These are phyloP conservation scores for Pelochelys cantorii DNA, from an alignment of 2,797 vertebrate species.

Conservation along the genomic window DNA sequence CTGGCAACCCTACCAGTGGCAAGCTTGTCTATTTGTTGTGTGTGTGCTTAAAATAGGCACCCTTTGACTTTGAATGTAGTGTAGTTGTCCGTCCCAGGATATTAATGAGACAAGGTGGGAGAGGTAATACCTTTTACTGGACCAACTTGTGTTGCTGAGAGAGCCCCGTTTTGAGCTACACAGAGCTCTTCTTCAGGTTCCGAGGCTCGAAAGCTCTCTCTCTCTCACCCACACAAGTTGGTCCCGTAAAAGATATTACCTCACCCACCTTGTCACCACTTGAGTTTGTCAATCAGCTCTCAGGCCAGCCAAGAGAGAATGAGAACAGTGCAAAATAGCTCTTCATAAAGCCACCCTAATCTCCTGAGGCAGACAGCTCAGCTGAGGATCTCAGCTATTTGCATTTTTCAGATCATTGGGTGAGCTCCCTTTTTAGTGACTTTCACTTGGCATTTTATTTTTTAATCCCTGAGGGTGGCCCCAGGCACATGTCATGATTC, in stretches of 20 bases:
- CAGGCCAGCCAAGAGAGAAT: not conserved
- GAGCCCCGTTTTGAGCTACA: not conserved
- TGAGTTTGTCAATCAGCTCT: not conserved
- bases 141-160: too few relatives aligned
- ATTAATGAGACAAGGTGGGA: not conserved
- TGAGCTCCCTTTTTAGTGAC: not conserved
- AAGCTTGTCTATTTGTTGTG: too few relatives aligned
- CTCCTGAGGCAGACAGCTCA: not conserved
- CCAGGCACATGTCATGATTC: not conserved
- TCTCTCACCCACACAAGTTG: too few relatives aligned
- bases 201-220: not conserved
- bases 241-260: not conserved
- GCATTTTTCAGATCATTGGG: not conserved
- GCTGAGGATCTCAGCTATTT: not conserved
- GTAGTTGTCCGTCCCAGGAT: not conserved
- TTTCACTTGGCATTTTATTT: not conserved
- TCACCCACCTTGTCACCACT: not conserved
- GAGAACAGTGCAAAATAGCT: not conserved
- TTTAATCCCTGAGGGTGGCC: not conserved
- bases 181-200: not conserved
- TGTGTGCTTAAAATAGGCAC: not conserved
- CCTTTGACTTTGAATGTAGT: not conserved
- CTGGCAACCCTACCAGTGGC: too few relatives aligned
- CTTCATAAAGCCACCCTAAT: not conserved
- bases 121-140: too few relatives aligned